Evolutionary conservation across 2,888 invertebrate species (phyloP).

Genomic region (Tridacna crocea): DNA sequence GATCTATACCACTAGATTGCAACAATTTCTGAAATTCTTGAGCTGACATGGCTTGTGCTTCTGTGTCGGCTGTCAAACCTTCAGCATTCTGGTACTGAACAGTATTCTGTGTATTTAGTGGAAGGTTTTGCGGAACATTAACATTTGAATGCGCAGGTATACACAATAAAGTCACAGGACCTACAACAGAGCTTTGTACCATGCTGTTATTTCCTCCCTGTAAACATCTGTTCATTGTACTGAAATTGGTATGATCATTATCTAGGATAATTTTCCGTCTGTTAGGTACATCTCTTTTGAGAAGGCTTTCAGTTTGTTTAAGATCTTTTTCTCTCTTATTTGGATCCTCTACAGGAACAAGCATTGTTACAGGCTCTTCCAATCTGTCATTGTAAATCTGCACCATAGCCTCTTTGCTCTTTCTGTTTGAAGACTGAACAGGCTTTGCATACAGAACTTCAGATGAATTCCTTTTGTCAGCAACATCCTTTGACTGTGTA

Average conservation of each 20-base stretch:
- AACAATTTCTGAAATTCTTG: constrained; percentile 58
- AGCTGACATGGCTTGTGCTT: constrained; percentile 62
- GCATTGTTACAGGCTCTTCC: constrained; percentile 3
- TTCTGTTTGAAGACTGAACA: neutral
- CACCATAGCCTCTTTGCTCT: neutral
- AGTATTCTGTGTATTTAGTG: neutral
- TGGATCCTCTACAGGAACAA: neutral
- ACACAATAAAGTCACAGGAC: neutral
- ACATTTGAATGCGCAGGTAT: neutral
- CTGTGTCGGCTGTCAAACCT: constrained; percentile 42
- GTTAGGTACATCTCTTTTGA: neutral
- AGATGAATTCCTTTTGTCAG: no score
- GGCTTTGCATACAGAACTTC: neutral
- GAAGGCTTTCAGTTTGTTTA: neutral
- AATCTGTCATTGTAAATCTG: constrained; percentile 15
- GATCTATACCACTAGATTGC: constrained; percentile 48
- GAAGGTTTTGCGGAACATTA: neutral
- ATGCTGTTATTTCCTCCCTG: neutral
- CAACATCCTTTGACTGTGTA: neutral
- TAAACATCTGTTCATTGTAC: neutral
- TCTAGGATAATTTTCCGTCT: neutral
- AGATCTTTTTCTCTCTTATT: neutral
- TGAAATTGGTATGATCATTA: neutral
- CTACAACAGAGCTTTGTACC: neutral
- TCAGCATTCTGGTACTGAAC: neutral